phyloP scores from a whole-genome alignment of 2,797 vertebrate genomes.

The Phalanger gymnotis region DNA sequence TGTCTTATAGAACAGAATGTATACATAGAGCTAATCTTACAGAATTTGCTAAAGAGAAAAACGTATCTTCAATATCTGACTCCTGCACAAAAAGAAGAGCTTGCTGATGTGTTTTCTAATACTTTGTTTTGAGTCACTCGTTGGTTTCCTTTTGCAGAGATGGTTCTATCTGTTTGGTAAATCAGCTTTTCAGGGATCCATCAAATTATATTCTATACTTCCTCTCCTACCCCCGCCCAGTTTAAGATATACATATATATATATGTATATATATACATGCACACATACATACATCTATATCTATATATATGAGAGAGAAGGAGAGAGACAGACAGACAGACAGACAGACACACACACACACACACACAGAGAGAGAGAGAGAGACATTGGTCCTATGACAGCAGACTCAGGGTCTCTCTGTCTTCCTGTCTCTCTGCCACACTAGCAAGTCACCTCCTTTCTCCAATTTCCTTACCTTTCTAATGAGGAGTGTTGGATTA shows the following conservation, averaged over 20 bases:
- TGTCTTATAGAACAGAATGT: background rate
- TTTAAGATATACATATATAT: background rate
- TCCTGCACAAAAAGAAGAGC: background rate
- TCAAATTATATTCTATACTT: background rate
- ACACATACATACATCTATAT: no score
- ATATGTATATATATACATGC: no score
- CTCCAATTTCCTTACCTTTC: background rate
- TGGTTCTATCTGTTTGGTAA: background rate
- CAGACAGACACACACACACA: no score
- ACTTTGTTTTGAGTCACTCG: background rate
- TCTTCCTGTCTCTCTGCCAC: background rate
- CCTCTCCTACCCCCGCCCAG: fast-evolving
- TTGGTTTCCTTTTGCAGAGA: background rate
- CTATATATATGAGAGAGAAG: background rate
- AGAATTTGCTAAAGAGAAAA: background rate
- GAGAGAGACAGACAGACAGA: background rate
- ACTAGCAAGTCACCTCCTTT: background rate
- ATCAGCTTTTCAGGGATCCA: background rate
- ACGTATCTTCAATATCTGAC: background rate
- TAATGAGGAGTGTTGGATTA: background rate
- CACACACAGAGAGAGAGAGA: background rate
- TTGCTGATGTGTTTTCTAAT: background rate
- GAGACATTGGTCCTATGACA: background rate
- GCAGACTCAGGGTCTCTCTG: background rate
- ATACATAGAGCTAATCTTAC: background rate